Conservation (phyloP, 1,140 invertebrate species). For the Hycleus cichorii region DNA sequence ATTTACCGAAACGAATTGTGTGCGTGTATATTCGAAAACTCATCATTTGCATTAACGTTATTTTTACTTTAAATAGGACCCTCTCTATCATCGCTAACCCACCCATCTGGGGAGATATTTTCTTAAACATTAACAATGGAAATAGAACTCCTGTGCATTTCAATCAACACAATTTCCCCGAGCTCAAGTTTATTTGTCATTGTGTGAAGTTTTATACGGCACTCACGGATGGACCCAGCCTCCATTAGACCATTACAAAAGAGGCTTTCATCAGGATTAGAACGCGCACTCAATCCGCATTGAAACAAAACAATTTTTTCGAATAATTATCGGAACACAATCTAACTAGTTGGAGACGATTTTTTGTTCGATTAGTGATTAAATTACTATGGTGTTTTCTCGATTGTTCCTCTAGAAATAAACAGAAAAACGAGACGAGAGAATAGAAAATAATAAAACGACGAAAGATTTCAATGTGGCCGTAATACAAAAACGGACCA, state of each 20-base stretch:
- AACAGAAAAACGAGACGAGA: too few species aligned
- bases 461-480: constrained; percentile 22
- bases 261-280: constrained; percentile 36
- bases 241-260: constrained; percentile 32
- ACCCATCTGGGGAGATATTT: constrained; percentile 7
- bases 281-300: too few species aligned
- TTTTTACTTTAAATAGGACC: constrained; percentile 1
- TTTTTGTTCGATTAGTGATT: too few species aligned
- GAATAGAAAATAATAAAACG: too few species aligned
- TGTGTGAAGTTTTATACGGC: constrained; percentile 25
- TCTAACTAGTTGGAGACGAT: too few species aligned
- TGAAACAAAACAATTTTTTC: too few species aligned
- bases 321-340: too few species aligned
- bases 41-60: constrained; percentile 18
- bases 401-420: too few species aligned
- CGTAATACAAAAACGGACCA: constrained; percentile 31
- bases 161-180: constrained; percentile 28
- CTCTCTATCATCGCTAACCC: neutral
- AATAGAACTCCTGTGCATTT: constrained; percentile 19
- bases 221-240: constrained; percentile 28
- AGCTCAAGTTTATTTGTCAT: constrained; percentile 26
- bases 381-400: too few species aligned
- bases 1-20: constrained; percentile 17
- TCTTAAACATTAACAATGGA: constrained; percentile 11
- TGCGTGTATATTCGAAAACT: constrained; percentile 7